These are phyloP conservation scores for Holocentrus rufus DNA, from an alignment of 2,797 vertebrate genomes.

Conservation along the genomic window DNA sequence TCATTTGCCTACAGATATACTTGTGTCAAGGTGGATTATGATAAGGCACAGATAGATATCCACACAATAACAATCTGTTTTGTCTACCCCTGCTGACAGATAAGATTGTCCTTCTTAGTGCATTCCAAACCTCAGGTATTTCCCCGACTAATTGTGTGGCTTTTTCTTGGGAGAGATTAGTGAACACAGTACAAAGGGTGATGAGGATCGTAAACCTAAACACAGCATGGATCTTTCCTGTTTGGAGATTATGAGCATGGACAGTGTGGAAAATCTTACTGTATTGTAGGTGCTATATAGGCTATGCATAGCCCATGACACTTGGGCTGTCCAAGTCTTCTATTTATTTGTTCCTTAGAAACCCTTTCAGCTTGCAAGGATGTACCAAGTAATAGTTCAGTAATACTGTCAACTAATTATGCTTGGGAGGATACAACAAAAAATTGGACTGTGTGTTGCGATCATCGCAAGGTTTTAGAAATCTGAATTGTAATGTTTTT, in stretches of 20 bases:
- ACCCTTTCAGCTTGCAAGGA: conserved; percentile 3
- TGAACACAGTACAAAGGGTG: conserved; percentile 1
- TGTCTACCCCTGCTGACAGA: conserved; percentile 41
- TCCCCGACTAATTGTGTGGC: conserved; percentile 6
- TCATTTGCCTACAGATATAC: conserved; percentile 9
- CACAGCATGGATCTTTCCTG: conserved; percentile 2
- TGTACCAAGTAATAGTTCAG: conserved; percentile 5
- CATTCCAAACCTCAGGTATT: conserved; percentile 41
- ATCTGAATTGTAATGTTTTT: conserved; percentile 24
- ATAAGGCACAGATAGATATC: conserved; percentile 6
- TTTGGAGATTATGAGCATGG: neutral
- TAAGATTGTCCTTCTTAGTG: conserved; percentile 28
- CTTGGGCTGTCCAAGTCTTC: conserved; percentile 16
- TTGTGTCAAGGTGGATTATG: conserved; percentile 27
- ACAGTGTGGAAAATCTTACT: neutral
- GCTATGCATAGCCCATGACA: conserved; percentile 14
- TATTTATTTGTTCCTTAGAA: conserved; percentile 32
- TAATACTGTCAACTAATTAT: conserved; percentile 4
- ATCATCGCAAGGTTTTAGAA: conserved; percentile 3
- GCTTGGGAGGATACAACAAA: conserved; percentile 1
- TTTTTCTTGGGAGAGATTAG: conserved; percentile 4
- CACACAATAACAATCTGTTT: conserved; percentile 24
- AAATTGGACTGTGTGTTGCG: neutral
- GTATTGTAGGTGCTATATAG: conserved; percentile 20
- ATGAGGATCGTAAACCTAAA: neutral